These are phyloP conservation scores for Temnothorax rugatulus DNA, from an alignment of 2,888 invertebrate genomes.

Conservation along the genomic window DNA sequence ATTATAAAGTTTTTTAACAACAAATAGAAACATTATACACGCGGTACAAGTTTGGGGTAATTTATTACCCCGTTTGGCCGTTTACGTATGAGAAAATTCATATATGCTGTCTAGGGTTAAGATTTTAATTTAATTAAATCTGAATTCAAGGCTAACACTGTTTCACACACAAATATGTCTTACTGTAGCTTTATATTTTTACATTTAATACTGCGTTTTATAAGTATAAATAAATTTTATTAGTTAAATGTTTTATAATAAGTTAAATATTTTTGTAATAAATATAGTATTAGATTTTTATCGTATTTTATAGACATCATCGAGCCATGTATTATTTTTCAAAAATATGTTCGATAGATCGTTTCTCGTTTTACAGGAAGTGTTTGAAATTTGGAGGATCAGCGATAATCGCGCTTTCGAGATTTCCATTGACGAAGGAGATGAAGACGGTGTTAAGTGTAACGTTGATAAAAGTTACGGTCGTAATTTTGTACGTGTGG, in stretches of 20 bases:
- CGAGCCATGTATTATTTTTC: neutral
- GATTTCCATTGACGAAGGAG: neutral
- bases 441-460: conserved; percentile 31
- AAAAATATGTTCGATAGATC: neutral
- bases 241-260: neutral
- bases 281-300: neutral
- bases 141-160: neutral
- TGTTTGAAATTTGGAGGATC: neutral
- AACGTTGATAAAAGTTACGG: conserved; percentile 9
- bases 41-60: no score
- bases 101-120: no score
- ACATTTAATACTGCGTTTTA: neutral
- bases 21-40: no score
- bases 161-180: neutral
- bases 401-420: neutral
- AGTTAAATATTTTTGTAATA: neutral
- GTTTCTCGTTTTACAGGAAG: neutral
- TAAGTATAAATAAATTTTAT: neutral
- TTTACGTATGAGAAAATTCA: no score
- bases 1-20: no score
- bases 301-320: neutral
- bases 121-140: neutral
- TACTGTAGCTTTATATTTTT: neutral
- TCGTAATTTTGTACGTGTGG: conserved; percentile 45
- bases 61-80: no score